Percentiles rank a stretch among this genome's conserved stretches.
Conservation (phyloP, 2,797 vertebrate species). For the Odontamblyopus lacepedii region DNA sequence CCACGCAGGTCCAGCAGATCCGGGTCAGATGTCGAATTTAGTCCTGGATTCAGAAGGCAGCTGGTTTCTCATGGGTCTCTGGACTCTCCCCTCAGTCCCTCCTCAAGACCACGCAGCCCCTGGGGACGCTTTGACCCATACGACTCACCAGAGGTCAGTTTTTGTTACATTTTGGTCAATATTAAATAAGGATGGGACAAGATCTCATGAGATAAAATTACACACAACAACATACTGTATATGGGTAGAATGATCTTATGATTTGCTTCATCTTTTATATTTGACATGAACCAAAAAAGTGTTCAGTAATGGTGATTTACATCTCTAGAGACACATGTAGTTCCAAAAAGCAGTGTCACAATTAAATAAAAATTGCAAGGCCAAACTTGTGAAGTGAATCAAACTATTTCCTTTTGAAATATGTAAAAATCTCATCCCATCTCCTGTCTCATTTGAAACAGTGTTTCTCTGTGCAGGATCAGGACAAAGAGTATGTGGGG, state of each 20-base stretch:
- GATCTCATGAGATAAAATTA: too few relatives aligned
- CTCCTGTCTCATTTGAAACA: too few relatives aligned
- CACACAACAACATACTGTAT: too few relatives aligned
- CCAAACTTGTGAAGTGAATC: not conserved
- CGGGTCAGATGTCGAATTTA: conserved; percentile 35
- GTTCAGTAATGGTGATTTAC: too few relatives aligned
- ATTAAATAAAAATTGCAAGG: too few relatives aligned
- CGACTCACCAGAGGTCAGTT: conserved; percentile 87
- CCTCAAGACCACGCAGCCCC: conserved; percentile 82
- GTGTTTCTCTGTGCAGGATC: conserved; percentile 62
- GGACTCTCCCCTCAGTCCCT: conserved; percentile 79
- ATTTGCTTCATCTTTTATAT: too few relatives aligned
- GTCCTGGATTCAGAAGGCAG: conserved; percentile 42
- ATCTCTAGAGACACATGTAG: too few relatives aligned
- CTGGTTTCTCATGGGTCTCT: conserved; percentile 73
- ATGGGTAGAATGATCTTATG: too few relatives aligned
- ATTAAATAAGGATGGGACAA: too few relatives aligned
- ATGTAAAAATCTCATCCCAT: not conserved
- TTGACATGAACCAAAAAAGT: too few relatives aligned
- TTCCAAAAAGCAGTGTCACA: too few relatives aligned
- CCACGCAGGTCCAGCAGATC: conserved; percentile 44
- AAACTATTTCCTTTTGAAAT: not conserved
- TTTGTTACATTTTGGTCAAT: not conserved
- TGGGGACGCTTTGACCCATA: conserved; percentile 91
- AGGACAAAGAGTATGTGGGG: conserved; percentile 87